Evolutionary conservation across 2,797 vertebrate species (phyloP).

Genomic region (Sebastes melanostomus): DNA sequence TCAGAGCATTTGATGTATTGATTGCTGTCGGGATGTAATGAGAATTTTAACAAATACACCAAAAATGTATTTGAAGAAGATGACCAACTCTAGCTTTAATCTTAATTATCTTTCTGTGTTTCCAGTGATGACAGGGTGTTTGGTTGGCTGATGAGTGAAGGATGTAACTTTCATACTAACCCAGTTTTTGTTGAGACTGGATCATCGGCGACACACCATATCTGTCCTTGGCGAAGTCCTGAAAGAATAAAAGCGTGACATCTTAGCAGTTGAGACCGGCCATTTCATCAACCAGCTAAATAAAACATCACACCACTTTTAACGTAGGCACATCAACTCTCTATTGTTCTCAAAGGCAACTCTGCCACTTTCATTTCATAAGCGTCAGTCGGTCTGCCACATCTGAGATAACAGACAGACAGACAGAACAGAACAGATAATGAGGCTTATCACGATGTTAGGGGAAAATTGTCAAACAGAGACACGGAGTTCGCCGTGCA

Average conservation of each 20-base stretch:
- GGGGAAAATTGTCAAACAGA: constrained; percentile 10
- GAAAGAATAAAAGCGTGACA: constrained; percentile 14
- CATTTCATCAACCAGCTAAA: constrained; percentile 1
- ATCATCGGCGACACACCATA: constrained; percentile 92
- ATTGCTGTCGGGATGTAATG: no score
- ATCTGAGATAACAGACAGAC: constrained; percentile 43
- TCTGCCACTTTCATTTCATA: constrained; percentile 8
- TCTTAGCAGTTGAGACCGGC: not conserved
- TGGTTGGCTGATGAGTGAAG: not conserved
- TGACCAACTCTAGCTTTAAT: no score
- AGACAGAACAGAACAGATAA: constrained; percentile 26
- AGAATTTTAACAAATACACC: no score
- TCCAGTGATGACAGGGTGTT: not conserved
- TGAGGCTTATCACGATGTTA: constrained; percentile 33
- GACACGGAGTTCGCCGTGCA: not conserved
- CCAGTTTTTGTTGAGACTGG: constrained; percentile 96
- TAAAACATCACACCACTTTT: constrained; percentile 4
- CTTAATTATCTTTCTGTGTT: not conserved
- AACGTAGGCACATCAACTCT: not conserved
- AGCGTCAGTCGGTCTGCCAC: constrained; percentile 50
- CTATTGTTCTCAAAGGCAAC: constrained; percentile 1
- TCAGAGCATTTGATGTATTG: no score
- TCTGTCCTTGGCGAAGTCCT: constrained; percentile 98
- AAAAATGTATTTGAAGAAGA: no score
- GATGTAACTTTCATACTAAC: constrained; percentile 77